phyloP scores from a whole-genome alignment of 2,888 invertebrate genomes.

The Lysandra bellargus region DNA sequence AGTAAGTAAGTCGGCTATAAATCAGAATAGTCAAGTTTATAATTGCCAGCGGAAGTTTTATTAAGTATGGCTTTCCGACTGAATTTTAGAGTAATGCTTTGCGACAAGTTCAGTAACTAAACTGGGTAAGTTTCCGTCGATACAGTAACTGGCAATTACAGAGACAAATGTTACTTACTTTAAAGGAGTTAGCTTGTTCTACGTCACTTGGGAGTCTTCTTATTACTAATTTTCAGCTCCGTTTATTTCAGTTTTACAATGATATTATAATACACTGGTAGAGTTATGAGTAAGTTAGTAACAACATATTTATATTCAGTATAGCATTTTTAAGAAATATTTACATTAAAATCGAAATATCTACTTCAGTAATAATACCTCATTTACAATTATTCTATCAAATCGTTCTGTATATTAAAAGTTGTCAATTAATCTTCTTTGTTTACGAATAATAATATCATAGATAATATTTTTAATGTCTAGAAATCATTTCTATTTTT shows the following conservation, averaged over 20 bases:
- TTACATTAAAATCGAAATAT: no score
- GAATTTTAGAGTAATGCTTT: slow-evolving; percentile 40
- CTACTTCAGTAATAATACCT: not conserved
- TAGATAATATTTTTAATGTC: no score
- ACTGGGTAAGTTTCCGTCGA: slow-evolving; percentile 52
- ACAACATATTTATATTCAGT: not conserved
- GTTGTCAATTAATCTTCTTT: not conserved
- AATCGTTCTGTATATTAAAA: not conserved
- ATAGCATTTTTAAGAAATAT: no score
- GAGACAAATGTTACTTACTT: slow-evolving; percentile 47
- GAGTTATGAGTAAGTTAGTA: not conserved
- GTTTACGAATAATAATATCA: no score
- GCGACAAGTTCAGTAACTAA: slow-evolving; percentile 43
- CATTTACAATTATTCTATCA: not conserved
- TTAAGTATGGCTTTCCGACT: slow-evolving; percentile 24
- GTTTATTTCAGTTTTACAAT: not conserved
- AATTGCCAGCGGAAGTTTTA: slow-evolving; percentile 33
- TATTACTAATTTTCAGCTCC: slow-evolving; percentile 25
- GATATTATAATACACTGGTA: not conserved
- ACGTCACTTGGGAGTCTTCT: slow-evolving; percentile 18
- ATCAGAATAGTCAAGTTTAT: slow-evolving; percentile 39
- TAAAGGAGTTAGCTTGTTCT: slow-evolving; percentile 35
- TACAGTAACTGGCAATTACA: slow-evolving; percentile 53
- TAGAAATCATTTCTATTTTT: no score
- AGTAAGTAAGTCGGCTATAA: slow-evolving; percentile 13